phyloP scores from a whole-genome alignment of 1,140 invertebrate species.

The Zaprionus ornatus region DNA sequence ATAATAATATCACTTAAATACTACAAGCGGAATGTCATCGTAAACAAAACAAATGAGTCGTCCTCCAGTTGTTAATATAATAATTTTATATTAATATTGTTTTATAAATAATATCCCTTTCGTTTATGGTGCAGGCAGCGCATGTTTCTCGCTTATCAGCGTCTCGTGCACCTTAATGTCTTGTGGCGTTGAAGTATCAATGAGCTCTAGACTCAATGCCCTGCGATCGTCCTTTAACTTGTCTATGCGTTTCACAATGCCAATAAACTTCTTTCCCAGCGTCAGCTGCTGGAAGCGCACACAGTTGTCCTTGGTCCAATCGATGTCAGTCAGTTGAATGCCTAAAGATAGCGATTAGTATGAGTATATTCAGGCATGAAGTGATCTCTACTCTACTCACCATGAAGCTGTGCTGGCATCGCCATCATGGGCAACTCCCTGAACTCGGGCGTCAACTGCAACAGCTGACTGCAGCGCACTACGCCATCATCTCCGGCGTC shows the following conservation, averaged over 20 bases:
- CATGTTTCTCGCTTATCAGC: slow-evolving; percentile 65
- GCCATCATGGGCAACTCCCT: slow-evolving; percentile 76
- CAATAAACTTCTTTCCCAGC: slow-evolving; percentile 75
- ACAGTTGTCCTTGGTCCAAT: slow-evolving; percentile 78
- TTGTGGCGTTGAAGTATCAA: slow-evolving; percentile 67
- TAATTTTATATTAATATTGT: neutral
- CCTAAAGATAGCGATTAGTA: slow-evolving; percentile 36
- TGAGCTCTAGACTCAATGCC: slow-evolving; percentile 58
- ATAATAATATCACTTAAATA: slow-evolving; percentile 36
- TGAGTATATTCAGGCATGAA: neutral
- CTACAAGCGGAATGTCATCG: slow-evolving; percentile 59
- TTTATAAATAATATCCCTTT: slow-evolving; percentile 1
- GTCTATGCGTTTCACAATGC: slow-evolving; percentile 49
- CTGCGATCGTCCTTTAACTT: slow-evolving; percentile 49
- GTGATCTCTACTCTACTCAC: slow-evolving; percentile 25
- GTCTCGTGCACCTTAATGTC: slow-evolving; percentile 73
- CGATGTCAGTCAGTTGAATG: slow-evolving; percentile 56
- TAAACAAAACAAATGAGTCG: slow-evolving; percentile 47
- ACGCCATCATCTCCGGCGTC: slow-evolving; percentile 75
- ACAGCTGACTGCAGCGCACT: slow-evolving; percentile 67
- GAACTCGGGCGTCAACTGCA: slow-evolving; percentile 59
- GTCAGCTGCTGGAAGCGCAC: slow-evolving; percentile 72
- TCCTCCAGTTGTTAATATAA: neutral
- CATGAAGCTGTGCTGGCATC: slow-evolving; percentile 72
- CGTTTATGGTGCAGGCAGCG: slow-evolving; percentile 47